These are phyloP conservation scores for Nymphicus hollandicus DNA, from an alignment of 2,113 vertebrate genomes.

Conservation along the genomic window DNA sequence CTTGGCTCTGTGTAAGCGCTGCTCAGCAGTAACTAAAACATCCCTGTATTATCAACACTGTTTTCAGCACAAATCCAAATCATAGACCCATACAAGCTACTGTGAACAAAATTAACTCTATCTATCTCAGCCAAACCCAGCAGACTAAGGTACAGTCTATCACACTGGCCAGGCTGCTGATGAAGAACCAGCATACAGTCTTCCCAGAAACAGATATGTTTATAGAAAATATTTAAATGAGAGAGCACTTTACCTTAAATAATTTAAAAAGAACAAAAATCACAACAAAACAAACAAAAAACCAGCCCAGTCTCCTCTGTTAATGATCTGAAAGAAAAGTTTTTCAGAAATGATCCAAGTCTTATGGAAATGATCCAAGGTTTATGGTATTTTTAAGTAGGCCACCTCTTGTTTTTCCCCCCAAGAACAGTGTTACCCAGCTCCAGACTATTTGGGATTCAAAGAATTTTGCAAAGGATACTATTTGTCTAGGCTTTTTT, in stretches of 20 bases:
- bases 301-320: not conserved
- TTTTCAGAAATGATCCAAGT: not conserved
- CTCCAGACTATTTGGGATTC: not conserved
- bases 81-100: not conserved
- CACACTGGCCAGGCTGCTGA: not conserved
- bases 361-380: not conserved
- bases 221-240: not conserved
- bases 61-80: not conserved
- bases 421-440: not conserved
- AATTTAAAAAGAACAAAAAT: not conserved
- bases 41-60: not conserved
- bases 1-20: not conserved
- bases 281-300: not conserved
- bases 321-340: not conserved
- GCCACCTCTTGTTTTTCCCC: not conserved
- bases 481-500: not conserved
- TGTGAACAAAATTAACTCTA: not conserved
- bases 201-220: not conserved
- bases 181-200: not conserved
- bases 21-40: not conserved
- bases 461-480: not conserved
- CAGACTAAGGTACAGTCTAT: not conserved
- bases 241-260: not conserved
- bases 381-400: not conserved
- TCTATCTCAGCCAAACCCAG: not conserved